These are phyloP conservation scores for Mareca penelope DNA, from an alignment of 2,797 vertebrate species.

Conservation along the genomic window DNA sequence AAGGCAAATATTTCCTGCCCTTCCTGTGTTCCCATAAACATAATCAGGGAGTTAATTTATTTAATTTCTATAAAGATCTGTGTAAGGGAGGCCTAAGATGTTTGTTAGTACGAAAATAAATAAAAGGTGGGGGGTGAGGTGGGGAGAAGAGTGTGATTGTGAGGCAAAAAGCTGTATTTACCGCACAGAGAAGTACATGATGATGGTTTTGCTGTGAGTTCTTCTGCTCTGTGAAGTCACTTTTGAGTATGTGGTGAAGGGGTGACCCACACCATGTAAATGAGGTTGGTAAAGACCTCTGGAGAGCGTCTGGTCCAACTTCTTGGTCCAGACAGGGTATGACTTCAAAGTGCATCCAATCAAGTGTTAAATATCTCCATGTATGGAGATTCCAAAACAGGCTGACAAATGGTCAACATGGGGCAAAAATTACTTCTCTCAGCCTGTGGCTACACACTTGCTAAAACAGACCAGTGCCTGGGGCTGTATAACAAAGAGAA, in stretches of 20 bases:
- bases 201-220: not conserved
- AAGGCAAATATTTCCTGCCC: not conserved
- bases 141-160: accelerated
- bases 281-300: not conserved
- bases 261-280: not conserved
- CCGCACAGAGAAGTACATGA: accelerated
- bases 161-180: not conserved
- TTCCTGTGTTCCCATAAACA: not conserved
- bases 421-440: not conserved
- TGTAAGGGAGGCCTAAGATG: not conserved
- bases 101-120: not conserved
- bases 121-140: not conserved
- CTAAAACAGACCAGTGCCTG: not conserved
- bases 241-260: not conserved
- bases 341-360: not conserved
- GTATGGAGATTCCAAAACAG: not conserved
- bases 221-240: not conserved
- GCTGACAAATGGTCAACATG: not conserved
- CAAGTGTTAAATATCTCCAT: not conserved
- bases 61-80: not conserved
- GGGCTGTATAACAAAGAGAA: conserved; percentile 3
- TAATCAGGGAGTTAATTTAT: not conserved
- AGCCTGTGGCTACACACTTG: not conserved
- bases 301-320: not conserved
- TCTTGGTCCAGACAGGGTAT: not conserved